A percentile compares a stretch with the other conserved stretches of the same genome.
These are phyloP conservation scores for Drosophila grimshawi DNA, from an alignment of 1,140 invertebrate genomes.

Conservation along the genomic window DNA sequence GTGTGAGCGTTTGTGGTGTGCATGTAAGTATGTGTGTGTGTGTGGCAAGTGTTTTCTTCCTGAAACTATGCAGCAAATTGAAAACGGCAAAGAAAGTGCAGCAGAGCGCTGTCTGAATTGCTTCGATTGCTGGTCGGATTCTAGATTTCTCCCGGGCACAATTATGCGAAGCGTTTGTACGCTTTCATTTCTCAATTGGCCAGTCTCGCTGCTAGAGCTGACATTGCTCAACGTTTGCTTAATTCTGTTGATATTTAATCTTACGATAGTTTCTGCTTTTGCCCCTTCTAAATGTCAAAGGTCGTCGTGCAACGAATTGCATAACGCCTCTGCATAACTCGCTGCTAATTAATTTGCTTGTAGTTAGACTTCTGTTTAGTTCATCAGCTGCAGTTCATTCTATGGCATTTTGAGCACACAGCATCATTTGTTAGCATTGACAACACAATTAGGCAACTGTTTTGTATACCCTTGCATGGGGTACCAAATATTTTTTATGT, in stretches of 20 bases:
- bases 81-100: conserved; percentile 76
- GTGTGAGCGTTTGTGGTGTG: conserved; percentile 6
- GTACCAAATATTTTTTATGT: background rate
- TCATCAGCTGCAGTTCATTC: conserved; percentile 39
- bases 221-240: conserved; percentile 59
- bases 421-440: conserved; percentile 51
- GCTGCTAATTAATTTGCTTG: conserved; percentile 61
- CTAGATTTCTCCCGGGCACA: conserved; percentile 76
- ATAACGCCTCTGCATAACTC: conserved; percentile 2
- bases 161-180: conserved; percentile 47
- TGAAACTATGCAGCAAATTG: conserved; percentile 77
- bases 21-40: conserved; percentile 1
- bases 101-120: conserved; percentile 39
- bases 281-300: conserved; percentile 57
- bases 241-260: conserved; percentile 73
- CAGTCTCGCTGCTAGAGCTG: conserved; percentile 18
- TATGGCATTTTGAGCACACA: conserved; percentile 9
- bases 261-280: conserved; percentile 13
- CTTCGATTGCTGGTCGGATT: conserved; percentile 48
- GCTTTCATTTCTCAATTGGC: conserved; percentile 71
- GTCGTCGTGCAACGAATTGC: conserved; percentile 40
- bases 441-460: conserved; percentile 35
- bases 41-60: conserved; percentile 45
- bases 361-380: conserved; percentile 16
- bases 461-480: background rate